phyloP scores from a whole-genome alignment of 2,888 invertebrate species.

The Callyntrura guangdongensis region DNA sequence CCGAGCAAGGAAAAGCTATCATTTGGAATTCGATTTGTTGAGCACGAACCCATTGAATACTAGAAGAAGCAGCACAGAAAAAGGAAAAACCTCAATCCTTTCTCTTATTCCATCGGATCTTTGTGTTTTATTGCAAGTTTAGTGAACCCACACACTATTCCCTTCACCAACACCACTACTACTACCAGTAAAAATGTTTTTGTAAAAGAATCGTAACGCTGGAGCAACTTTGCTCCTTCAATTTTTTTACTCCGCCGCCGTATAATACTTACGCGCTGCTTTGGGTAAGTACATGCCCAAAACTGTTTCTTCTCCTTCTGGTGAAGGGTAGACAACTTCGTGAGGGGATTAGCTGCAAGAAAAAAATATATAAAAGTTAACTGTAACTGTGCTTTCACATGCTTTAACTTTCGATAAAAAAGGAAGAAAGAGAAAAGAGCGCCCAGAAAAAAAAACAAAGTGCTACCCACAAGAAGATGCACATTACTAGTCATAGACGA shows the following conservation, averaged over 20 bases:
- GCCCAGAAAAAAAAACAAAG: neutral
- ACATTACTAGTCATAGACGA: conserved; percentile 23
- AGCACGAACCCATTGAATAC: conserved; percentile 28
- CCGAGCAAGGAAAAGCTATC: conserved; percentile 45
- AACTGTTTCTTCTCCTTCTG: conserved; percentile 24
- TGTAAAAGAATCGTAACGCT: neutral
- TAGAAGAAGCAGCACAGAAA: conserved; percentile 6
- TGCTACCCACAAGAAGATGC: conserved; percentile 27
- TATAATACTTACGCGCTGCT: neutral
- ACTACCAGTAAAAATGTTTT: conserved; percentile 35
- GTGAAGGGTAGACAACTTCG: conserved; percentile 55
- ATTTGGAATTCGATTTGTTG: conserved; percentile 72
- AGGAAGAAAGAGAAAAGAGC: neutral
- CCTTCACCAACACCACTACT: too few relatives aligned
- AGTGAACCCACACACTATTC: conserved; percentile 43
- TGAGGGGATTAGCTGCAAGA: conserved; percentile 54
- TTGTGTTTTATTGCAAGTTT: conserved; percentile 65
- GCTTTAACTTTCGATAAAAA: conserved; percentile 58
- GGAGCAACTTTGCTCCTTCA: conserved; percentile 37
- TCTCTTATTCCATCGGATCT: conserved; percentile 25
- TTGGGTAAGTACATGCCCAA: neutral
- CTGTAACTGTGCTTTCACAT: conserved; percentile 44
- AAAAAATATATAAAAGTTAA: conserved; percentile 59
- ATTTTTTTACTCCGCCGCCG: neutral
- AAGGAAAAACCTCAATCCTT: conserved; percentile 56